phyloP scores from a whole-genome alignment of 2,888 invertebrate species.

The Aporophyla nigra region DNA sequence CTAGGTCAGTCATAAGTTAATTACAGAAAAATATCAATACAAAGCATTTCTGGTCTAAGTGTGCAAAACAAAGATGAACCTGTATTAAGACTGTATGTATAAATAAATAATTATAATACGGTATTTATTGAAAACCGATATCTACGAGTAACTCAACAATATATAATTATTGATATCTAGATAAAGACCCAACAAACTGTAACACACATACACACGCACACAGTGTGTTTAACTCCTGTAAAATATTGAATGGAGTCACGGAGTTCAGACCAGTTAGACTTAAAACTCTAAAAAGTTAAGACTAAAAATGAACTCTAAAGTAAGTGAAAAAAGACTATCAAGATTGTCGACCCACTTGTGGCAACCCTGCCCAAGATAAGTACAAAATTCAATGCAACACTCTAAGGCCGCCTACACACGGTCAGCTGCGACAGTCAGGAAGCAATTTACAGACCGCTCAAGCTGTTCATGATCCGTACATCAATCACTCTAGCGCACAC shows the following conservation, averaged over 20 bases:
- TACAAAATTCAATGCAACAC: conserved; percentile 7
- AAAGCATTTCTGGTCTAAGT: no score
- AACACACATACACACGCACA: no score
- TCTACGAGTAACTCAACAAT: neutral
- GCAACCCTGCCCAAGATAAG: neutral
- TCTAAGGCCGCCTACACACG: conserved; percentile 20
- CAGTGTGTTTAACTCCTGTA: no score
- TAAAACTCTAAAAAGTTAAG: neutral
- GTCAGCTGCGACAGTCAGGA: conserved; percentile 17
- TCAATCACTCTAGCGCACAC: conserved; percentile 50
- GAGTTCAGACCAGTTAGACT: neutral
- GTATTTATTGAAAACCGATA: neutral
- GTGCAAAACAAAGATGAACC: no score
- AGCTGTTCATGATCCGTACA: conserved; percentile 48
- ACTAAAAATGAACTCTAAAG: neutral
- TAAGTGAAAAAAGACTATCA: neutral
- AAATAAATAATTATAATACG: no score
- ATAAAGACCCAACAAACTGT: no score
- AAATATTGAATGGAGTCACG: conserved; percentile 6
- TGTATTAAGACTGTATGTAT: no score
- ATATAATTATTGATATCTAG: no score
- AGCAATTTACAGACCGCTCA: conserved; percentile 39
- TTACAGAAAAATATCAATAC: no score
- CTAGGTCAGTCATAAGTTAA: neutral
- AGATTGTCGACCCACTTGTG: neutral